phyloP scores from a whole-genome alignment of 2,888 invertebrate species.

The Diaperis boleti region DNA sequence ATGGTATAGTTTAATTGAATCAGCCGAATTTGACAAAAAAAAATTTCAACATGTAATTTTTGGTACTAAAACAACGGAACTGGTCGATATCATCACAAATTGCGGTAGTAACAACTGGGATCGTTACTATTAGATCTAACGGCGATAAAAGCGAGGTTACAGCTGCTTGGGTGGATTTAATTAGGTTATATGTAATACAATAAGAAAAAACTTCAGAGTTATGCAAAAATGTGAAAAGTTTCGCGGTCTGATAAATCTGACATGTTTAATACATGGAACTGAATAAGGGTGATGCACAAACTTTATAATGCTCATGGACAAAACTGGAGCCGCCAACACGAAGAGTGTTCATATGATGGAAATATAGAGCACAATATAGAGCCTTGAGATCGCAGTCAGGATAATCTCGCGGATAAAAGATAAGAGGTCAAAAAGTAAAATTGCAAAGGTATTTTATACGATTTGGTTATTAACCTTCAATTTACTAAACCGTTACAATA shows the following conservation, averaged over 20 bases:
- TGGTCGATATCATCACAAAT: conserved; percentile 22
- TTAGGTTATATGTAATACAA: conserved; percentile 53
- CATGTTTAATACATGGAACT: conserved; percentile 33
- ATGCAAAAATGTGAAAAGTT: conserved; percentile 53
- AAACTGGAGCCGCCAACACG: no score
- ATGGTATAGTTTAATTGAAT: conserved; percentile 28
- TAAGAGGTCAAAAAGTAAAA: no score
- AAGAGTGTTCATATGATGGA: no score
- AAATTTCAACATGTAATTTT: conserved; percentile 26
- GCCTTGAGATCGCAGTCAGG: no score
- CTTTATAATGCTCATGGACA: no score
- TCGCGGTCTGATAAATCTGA: conserved; percentile 52
- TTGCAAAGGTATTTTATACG: no score
- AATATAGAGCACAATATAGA: no score
- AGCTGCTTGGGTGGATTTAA: conserved; percentile 47
- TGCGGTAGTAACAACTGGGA: conserved; percentile 23
- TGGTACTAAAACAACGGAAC: conserved; percentile 30
- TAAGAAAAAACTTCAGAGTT: conserved; percentile 50
- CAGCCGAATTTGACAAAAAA: conserved; percentile 21
- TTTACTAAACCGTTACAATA: no score
- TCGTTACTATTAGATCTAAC: conserved; percentile 36
- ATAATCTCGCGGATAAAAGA: no score
- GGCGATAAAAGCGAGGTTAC: conserved; percentile 45
- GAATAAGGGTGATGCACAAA: no score
- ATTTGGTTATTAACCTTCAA: no score